phyloP scores from a whole-genome alignment of 1,140 invertebrate species.

The Heliconius nattereri region DNA sequence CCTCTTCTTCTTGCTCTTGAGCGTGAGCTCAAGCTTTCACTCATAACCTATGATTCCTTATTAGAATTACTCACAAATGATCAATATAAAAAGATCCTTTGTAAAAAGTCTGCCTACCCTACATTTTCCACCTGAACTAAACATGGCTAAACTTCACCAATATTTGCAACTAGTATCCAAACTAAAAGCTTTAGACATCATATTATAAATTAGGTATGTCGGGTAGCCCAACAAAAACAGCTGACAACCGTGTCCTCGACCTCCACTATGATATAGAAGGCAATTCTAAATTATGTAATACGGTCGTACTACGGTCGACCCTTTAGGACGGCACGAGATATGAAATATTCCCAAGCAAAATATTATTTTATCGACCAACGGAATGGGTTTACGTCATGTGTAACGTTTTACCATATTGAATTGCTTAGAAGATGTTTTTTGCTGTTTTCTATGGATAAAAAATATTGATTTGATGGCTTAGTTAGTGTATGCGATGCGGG shows the following conservation, averaged over 20 bases:
- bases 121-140: background rate
- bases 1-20: too few relatives aligned
- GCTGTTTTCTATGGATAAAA: background rate
- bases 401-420: background rate
- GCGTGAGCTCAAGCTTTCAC: too few relatives aligned
- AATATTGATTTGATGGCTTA: background rate
- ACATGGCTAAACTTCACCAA: background rate
- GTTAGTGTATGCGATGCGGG: too few relatives aligned
- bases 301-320: constrained; percentile 8
- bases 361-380: constrained; percentile 5
- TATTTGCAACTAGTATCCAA: background rate
- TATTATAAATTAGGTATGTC: background rate
- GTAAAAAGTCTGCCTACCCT: too few relatives aligned
- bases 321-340: constrained; percentile 12
- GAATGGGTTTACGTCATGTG: background rate
- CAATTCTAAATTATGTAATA: constrained; percentile 13
- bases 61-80: too few relatives aligned
- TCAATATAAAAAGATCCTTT: too few relatives aligned
- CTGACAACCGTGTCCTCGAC: background rate
- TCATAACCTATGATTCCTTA: too few relatives aligned
- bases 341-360: constrained; percentile 10
- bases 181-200: background rate
- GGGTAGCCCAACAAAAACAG: constrained; percentile 3
- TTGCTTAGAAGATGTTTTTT: background rate
- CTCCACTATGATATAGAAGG: constrained; percentile 4